Conservation (phyloP, 2,113 vertebrate species). For the Saccopteryx bilineata region DNA sequence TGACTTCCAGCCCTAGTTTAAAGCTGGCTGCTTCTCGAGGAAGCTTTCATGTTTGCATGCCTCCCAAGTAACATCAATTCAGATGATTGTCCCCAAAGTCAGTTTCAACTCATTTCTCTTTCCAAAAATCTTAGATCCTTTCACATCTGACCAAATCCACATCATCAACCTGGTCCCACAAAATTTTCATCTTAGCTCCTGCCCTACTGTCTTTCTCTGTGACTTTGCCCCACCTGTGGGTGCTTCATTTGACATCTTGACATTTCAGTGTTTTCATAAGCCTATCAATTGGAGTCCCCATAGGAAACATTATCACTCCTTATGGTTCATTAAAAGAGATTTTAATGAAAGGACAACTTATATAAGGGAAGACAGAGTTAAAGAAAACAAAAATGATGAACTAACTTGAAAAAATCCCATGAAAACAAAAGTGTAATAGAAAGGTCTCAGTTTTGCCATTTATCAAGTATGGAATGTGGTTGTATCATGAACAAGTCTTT, state of each 20-base stretch:
- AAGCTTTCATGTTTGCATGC: not conserved
- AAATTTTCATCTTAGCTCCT: not conserved
- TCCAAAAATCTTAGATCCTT: not conserved
- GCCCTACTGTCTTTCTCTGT: not conserved
- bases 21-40: not conserved
- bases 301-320: not conserved
- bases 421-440: not conserved
- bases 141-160: not conserved
- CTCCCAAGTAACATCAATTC: not conserved
- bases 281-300: not conserved
- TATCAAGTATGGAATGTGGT: not conserved
- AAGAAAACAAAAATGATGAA: not conserved
- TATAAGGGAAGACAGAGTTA: not conserved
- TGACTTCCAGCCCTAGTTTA: not conserved
- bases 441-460: not conserved
- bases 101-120: constrained; percentile 17
- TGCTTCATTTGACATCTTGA: not conserved
- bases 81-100: too few relatives aligned
- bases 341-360: not conserved
- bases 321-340: not conserved
- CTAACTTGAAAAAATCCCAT: not conserved
- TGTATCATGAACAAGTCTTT: not conserved
- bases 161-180: not conserved
- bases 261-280: not conserved
- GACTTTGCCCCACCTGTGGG: not conserved